A percentile compares a stretch with the other conserved stretches of the same genome.
Evolutionary conservation across 2,888 invertebrate genomes (phyloP).

Genomic region (Perithous albicinctus): DNA sequence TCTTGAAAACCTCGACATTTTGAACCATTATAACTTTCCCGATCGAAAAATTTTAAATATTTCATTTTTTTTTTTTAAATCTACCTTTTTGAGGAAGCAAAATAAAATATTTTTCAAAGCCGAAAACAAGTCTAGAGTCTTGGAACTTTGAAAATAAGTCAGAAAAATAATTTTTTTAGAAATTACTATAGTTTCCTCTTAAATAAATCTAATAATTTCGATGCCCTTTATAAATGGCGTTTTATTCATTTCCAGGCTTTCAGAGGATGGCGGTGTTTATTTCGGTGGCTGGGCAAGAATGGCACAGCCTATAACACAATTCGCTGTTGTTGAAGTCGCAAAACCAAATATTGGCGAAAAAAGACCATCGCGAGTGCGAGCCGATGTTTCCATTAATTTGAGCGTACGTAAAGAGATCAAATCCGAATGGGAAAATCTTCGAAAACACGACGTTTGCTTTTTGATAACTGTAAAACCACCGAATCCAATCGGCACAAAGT

Average conservation of each 20-base stretch:
- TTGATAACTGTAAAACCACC: conserved; percentile 95
- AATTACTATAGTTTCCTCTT: too few species aligned
- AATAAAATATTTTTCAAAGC: too few species aligned
- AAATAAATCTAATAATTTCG: conserved; percentile 28
- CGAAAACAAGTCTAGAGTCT: too few species aligned
- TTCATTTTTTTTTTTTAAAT: too few species aligned
- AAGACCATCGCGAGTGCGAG: conserved; percentile 97
- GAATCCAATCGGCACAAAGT: conserved; percentile 93
- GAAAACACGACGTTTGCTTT: conserved; percentile 99
- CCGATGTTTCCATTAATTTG: conserved; percentile 97
- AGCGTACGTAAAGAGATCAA: conserved; percentile 96
- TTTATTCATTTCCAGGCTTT: conserved; percentile 86
- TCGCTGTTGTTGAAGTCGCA: conserved; percentile 97
- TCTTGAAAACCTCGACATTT: too few species aligned
- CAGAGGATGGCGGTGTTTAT: conserved; percentile 94
- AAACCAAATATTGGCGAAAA: conserved; percentile 97
- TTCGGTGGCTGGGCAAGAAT: conserved; percentile 99
- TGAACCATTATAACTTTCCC: too few species aligned
- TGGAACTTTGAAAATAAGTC: too few species aligned
- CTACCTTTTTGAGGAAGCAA: too few species aligned
- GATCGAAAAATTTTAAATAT: too few species aligned
- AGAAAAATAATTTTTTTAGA: too few species aligned
- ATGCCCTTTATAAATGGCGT: too few species aligned
- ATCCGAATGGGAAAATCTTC: conserved; percentile 97
- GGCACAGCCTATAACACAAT: conserved; percentile 97